Evolutionary conservation across 2,797 vertebrate genomes (phyloP).

Genomic region (Borostomias antarcticus): DNA sequence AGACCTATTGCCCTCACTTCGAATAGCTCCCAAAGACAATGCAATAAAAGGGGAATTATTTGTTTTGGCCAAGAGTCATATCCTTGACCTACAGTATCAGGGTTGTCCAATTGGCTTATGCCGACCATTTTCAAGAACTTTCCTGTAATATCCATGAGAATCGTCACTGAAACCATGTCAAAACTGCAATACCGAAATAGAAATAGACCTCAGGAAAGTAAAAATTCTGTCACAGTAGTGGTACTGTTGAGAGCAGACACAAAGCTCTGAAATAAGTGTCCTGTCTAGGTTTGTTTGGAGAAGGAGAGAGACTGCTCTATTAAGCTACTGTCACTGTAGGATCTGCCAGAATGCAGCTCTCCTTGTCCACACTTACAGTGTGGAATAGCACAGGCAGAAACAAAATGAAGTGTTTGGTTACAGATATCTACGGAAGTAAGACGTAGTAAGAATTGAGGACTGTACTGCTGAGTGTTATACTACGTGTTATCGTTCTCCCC

Average conservation of each 20-base stretch:
- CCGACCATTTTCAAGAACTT: conserved; percentile 58
- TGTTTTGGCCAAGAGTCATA: conserved; percentile 44
- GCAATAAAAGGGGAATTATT: conserved; percentile 58
- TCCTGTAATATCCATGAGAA: conserved; percentile 35
- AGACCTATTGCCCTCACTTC: conserved; percentile 13
- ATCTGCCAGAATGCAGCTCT: neutral
- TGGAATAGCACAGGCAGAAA: neutral
- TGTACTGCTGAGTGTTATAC: neutral
- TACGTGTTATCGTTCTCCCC: neutral
- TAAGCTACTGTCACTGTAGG: conserved; percentile 5
- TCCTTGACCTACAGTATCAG: conserved; percentile 59
- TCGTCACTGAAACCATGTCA: conserved; percentile 62
- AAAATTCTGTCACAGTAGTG: conserved; percentile 32
- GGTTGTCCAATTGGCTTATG: conserved; percentile 56
- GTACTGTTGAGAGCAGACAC: conserved; percentile 44
- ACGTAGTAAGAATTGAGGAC: neutral
- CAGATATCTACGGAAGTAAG: neutral
- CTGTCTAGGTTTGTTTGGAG: neutral
- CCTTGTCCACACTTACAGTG: neutral
- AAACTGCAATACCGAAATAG: too few relatives aligned
- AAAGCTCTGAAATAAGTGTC: neutral
- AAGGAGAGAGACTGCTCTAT: neutral
- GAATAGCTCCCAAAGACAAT: conserved; percentile 55
- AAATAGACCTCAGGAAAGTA: too few relatives aligned
- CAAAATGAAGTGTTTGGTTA: neutral